Base-by-base conservation (phyloP, 2,113 vertebrate species). In the Carettochelys insculpta region DNA sequence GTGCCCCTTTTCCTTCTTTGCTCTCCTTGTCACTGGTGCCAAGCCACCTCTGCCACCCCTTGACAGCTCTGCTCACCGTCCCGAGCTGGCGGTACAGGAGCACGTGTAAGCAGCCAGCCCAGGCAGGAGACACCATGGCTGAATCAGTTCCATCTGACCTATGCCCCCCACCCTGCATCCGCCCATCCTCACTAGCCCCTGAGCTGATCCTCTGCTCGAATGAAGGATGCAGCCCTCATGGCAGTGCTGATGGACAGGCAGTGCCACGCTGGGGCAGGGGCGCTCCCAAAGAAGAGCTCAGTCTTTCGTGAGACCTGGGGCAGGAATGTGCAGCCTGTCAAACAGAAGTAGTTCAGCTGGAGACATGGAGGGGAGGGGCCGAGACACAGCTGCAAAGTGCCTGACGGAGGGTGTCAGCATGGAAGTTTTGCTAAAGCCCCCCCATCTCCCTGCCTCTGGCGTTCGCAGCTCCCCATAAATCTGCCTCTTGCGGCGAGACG, bases 21-120 rank as follows among this genome's bases (percentile, higher is more conserved):
- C 43, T 43, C 25, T 27, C 41, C 20, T 11, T 41, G 4, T 25
- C 3, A 4, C 38, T 4, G 2, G 13, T 1, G 12, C 11, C 80
- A 22, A 41, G 41, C 54, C 54, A 8, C 6, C 56, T 45, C 45
- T 77, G 41, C 29, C 24, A 47, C 34, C 47, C 29, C 8, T 14
- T 3, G 41, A 29, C 24, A 43, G 24, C 43, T 22, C 20, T n/a
- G 38, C 19, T 68, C 4, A 20, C 20, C 61, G n/a, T 10, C 8
- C 61, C 10, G 34, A 38, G 34, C 61, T 34, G 16, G 8, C 61
- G n/a, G 34, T n/a, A n/a, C 61, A 65, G 17, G n/a, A 65, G 61
- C n/a, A 38, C n/a, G 5, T 19, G 19, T 20, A 38, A 68, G 34
- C 8, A 68, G 34, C 58, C 58, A n/a, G 58, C 61, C 71, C 43